A percentile compares a stretch with the other conserved stretches of the same genome.
Conservation (phyloP, 1,140 invertebrate genomes). For the Sarcophaga peregrina region DNA sequence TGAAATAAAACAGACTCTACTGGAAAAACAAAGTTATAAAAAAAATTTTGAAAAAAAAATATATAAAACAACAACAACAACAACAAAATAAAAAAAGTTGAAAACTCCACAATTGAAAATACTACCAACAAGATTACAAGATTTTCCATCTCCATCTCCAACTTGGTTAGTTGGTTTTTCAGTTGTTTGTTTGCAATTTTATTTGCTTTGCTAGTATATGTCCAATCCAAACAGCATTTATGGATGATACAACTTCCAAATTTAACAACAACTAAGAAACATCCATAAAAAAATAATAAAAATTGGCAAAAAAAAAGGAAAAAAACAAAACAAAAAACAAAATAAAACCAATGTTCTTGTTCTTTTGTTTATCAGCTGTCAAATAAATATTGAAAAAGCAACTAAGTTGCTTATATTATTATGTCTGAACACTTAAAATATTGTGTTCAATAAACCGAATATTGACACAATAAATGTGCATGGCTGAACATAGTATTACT, state of each 20-base stretch:
- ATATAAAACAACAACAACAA: neutral
- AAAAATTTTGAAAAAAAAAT: no score
- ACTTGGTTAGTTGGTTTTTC: slow-evolving; percentile 15
- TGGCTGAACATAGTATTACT: no score
- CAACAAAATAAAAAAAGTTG: neutral
- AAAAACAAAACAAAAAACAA: no score
- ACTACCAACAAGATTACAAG: neutral
- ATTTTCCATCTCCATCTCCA: neutral
- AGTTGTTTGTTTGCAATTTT: neutral
- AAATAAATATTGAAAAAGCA: no score
- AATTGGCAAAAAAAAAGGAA: neutral
- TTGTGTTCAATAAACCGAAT: no score
- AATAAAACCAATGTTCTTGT: no score
- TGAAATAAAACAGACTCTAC: no score
- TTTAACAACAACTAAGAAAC: slow-evolving; percentile 18
- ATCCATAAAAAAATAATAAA: slow-evolving; percentile 25
- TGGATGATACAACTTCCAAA: slow-evolving; percentile 24
- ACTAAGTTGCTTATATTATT: no score
- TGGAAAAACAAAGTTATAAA: no score
- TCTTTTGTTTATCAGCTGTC: no score
- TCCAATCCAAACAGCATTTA: slow-evolving; percentile 2
- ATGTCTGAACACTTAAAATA: no score
- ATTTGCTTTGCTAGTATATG: neutral
- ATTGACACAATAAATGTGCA: no score
- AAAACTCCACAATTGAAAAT: neutral